phyloP scores from a whole-genome alignment of 2,113 vertebrate species.

The Loxodonta africana region DNA sequence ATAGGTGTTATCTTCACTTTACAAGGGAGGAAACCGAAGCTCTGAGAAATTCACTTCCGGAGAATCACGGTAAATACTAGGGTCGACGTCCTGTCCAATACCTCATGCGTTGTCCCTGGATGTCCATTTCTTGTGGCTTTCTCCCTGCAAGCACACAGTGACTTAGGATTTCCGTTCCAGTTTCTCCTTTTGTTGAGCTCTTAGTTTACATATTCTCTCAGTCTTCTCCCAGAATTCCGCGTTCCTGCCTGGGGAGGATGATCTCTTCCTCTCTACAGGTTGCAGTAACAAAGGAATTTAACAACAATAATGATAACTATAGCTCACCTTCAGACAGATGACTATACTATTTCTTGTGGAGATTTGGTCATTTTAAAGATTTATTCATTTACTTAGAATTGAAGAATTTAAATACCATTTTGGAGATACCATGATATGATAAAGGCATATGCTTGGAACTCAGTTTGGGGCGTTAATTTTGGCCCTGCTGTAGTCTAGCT shows the following conservation, averaged over 20 bases:
- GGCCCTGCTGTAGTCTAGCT: background rate
- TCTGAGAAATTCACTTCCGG: background rate
- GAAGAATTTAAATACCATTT: background rate
- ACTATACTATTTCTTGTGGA: background rate
- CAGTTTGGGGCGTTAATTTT: background rate
- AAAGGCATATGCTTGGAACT: background rate
- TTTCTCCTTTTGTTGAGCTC: background rate
- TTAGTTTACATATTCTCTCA: background rate
- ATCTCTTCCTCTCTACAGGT: background rate
- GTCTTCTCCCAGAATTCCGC: background rate
- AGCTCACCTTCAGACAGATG: background rate
- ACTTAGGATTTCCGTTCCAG: background rate
- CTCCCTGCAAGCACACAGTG: background rate
- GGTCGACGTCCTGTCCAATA: background rate
- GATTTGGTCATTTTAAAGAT: background rate
- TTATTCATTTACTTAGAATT: background rate
- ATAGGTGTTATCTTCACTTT: background rate
- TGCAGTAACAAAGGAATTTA: constrained; percentile 2
- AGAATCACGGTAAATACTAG: background rate
- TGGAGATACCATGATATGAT: background rate
- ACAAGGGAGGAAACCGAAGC: background rate
- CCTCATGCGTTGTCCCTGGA: accelerated
- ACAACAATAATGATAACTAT: background rate
- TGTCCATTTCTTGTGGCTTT: background rate
- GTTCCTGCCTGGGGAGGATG: background rate